Conservation (phyloP, 1,140 invertebrate genomes). For the Drosophila subpulchrella region DNA sequence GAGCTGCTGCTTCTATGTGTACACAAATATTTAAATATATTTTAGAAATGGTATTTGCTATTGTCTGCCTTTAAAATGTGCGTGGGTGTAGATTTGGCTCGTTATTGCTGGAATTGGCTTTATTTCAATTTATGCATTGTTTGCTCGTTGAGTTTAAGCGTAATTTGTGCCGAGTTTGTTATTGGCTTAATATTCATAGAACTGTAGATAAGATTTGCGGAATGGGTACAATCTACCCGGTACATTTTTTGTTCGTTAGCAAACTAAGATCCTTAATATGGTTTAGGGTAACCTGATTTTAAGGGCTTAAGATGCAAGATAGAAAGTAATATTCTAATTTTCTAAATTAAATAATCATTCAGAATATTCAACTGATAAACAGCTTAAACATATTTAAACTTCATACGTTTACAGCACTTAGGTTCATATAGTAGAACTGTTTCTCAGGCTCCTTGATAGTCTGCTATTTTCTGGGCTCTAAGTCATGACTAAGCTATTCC, state of each 20-base stretch:
- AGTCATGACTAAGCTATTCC: background rate
- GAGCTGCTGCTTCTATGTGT: conserved; percentile 41
- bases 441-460: background rate
- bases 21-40: conserved; percentile 64
- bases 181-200: conserved; percentile 52
- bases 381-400: too few species aligned
- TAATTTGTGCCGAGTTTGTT: conserved; percentile 41
- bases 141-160: conserved; percentile 58
- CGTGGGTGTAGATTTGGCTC: conserved; percentile 13
- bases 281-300: background rate
- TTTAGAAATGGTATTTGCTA: conserved; percentile 18
- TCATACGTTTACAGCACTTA: too few species aligned
- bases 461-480: too few species aligned
- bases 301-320: too few species aligned
- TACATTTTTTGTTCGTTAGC: background rate
- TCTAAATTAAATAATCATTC: too few species aligned
- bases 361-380: too few species aligned
- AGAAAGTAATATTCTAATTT: too few species aligned
- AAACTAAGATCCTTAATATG: background rate
- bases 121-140: conserved; percentile 54
- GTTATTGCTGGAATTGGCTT: conserved; percentile 34
- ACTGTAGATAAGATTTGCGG: conserved; percentile 16
- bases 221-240: background rate
- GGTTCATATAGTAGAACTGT: too few species aligned
- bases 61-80: conserved; percentile 11